Conservation (phyloP, 2,797 vertebrate genomes). For the Holocentrus rufus region DNA sequence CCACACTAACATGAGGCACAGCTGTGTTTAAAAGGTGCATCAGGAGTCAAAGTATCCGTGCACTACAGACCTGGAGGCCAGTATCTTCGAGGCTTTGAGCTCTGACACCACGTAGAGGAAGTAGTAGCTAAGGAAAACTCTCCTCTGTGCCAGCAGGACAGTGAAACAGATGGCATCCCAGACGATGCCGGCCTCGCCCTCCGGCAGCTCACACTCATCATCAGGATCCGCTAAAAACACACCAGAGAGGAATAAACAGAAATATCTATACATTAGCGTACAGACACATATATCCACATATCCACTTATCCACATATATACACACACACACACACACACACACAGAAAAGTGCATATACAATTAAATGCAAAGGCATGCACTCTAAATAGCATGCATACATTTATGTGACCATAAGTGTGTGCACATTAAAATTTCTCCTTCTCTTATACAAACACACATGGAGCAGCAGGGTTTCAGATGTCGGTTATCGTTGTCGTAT, state of each 20-base stretch:
- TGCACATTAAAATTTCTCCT: too few species aligned
- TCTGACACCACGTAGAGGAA: slow-evolving; percentile 85
- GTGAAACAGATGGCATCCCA: slow-evolving; percentile 85
- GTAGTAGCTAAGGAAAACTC: slow-evolving; percentile 85
- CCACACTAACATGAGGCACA: too few species aligned
- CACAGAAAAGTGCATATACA: slow-evolving; percentile 4
- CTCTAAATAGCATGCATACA: slow-evolving; percentile 14
- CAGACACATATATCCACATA: background rate
- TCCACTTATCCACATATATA: background rate
- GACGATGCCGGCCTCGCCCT: slow-evolving; percentile 82
- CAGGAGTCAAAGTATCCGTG: background rate
- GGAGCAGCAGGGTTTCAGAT: background rate
- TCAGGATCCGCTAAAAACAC: slow-evolving; percentile 71
- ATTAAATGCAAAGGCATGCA: background rate
- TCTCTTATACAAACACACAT: background rate
- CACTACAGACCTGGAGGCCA: slow-evolving; percentile 79
- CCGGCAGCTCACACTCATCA: slow-evolving; percentile 79
- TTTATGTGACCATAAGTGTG: too few species aligned
- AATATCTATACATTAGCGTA: background rate
- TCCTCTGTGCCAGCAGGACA: slow-evolving; percentile 81
- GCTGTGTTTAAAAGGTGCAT: background rate
- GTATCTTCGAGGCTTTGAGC: slow-evolving; percentile 80
- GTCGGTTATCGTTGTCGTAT: background rate
- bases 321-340: slow-evolving; percentile 37
- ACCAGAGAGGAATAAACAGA: background rate